Evolutionary conservation across 1,140 invertebrate genomes (phyloP).

Genomic region (Matsumurasca onukii): DNA sequence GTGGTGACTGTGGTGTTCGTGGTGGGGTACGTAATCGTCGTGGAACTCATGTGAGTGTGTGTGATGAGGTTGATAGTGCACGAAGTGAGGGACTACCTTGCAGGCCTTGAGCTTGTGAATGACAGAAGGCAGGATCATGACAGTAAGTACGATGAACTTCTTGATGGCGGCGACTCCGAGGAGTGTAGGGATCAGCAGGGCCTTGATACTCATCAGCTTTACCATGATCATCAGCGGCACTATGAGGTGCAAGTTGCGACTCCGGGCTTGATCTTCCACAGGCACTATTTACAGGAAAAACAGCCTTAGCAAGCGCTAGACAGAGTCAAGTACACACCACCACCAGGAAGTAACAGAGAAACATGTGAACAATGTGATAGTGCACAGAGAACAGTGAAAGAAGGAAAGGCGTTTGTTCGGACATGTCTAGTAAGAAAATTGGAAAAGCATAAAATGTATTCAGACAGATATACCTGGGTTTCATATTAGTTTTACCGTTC

Average conservation of each 20-base stretch:
- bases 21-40: conserved; percentile 16
- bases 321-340: too few relatives aligned
- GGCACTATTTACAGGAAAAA: neutral
- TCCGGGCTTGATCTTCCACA: neutral
- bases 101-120: conserved; percentile 17
- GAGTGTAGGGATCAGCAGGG: conserved; percentile 61
- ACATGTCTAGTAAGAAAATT: too few relatives aligned
- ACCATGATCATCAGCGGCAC: conserved; percentile 60
- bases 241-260: conserved; percentile 51
- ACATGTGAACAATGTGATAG: too few relatives aligned
- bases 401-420: too few relatives aligned
- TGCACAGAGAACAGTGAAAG: too few relatives aligned
- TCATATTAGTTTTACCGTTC: too few relatives aligned
- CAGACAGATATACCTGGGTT: too few relatives aligned
- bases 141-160: conserved; percentile 63
- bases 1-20: neutral
- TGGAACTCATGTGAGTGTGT: conserved; percentile 16
- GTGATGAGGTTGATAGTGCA: neutral
- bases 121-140: conserved; percentile 57
- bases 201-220: conserved; percentile 55
- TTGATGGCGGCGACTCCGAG: conserved; percentile 66
- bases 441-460: too few relatives aligned
- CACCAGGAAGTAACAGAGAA: too few relatives aligned
- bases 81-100: conserved; percentile 16
- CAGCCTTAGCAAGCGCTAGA: too few relatives aligned